Evolutionary conservation across 2,888 invertebrate genomes (phyloP).

Genomic region (Nomada fabriciana): DNA sequence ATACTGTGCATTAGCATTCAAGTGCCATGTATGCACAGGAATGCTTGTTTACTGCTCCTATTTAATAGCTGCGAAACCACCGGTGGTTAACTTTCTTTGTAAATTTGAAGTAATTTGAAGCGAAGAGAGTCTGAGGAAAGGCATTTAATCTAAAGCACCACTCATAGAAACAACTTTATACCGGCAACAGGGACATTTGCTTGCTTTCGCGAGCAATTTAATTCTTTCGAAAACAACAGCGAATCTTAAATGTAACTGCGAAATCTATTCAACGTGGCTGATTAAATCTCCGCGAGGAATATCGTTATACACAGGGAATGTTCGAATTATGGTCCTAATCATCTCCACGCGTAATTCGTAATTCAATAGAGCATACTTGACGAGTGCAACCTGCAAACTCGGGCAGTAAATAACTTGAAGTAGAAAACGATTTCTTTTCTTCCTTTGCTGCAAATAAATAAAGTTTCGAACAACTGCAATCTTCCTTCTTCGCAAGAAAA

Average conservation of each 20-base stretch:
- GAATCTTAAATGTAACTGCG: neutral
- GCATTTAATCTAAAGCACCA: conserved; percentile 1
- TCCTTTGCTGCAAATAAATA: too few species aligned
- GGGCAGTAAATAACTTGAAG: too few species aligned
- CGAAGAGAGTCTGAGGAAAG: neutral
- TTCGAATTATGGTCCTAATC: neutral
- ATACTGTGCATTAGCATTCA: neutral
- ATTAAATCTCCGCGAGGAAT: conserved; percentile 3
- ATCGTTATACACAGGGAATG: neutral
- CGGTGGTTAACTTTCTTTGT: conserved; percentile 17
- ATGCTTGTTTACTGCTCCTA: neutral
- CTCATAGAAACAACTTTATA: conserved; percentile 19
- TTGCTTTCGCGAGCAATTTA: conserved; percentile 6
- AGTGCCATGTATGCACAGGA: neutral
- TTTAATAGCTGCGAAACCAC: neutral
- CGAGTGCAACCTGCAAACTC: too few species aligned
- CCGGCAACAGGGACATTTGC: conserved; percentile 9
- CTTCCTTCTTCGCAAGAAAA: too few species aligned
- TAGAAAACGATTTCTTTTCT: too few species aligned
- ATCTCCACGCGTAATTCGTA: neutral
- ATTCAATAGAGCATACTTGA: neutral
- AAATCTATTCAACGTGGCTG: neutral
- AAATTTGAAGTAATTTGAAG: conserved; percentile 3
- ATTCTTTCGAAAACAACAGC: conserved; percentile 3
- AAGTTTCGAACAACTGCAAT: too few species aligned